Percentiles rank a stretch among this genome's conserved stretches.
These are phyloP conservation scores for Rotaria macrura DNA, from an alignment of 2,888 invertebrate species.

Conservation along the genomic window DNA sequence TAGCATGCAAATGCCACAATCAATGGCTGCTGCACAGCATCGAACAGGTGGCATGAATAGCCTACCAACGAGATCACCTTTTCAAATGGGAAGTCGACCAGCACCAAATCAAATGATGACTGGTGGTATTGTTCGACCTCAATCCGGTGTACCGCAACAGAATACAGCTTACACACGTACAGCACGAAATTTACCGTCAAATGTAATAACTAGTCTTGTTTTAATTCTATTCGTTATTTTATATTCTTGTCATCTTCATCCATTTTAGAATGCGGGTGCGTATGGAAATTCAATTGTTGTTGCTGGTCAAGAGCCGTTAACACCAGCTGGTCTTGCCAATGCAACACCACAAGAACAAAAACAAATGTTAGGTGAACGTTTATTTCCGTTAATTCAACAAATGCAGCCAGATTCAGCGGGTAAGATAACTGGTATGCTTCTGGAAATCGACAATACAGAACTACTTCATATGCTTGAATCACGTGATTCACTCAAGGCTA, in stretches of 20 bases:
- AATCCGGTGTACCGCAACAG: not conserved
- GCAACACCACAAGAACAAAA: constrained; percentile 67
- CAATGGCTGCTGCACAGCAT: not conserved
- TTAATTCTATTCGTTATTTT: no score
- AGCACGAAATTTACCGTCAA: not conserved
- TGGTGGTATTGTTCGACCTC: not conserved
- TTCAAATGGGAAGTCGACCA: not conserved
- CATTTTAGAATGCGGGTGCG: not conserved
- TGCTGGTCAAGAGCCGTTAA: constrained; percentile 29
- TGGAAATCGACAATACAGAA: constrained; percentile 96
- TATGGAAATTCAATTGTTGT: not conserved
- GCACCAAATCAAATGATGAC: not conserved
- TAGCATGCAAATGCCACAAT: not conserved
- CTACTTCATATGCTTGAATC: constrained; percentile 54
- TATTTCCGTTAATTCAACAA: constrained; percentile 77
- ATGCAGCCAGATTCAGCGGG: constrained; percentile 88
- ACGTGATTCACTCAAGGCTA: constrained; percentile 22
- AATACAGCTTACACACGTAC: not conserved
- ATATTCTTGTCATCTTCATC: no score
- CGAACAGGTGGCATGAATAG: not conserved
- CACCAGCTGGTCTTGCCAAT: constrained; percentile 22
- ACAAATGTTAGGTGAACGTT: constrained; percentile 93
- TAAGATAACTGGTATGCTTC: constrained; percentile 94
- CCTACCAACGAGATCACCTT: not conserved
- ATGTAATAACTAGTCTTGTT: not conserved